Percentiles rank a stretch among this genome's conserved stretches.
phyloP scores from a whole-genome alignment of 2,888 invertebrate species.

The Agrilus mali region DNA sequence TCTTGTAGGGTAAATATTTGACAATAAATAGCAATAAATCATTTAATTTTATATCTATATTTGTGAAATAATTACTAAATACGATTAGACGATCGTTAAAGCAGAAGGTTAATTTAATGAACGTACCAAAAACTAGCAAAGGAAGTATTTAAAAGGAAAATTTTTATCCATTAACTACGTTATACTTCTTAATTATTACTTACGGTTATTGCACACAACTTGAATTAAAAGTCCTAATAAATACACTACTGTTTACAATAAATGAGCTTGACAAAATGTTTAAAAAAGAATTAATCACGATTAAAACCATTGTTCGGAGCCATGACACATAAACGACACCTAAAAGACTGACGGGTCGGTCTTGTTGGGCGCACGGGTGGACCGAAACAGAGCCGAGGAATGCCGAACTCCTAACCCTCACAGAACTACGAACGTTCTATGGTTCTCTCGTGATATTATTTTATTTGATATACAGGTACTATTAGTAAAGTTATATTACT shows the following conservation, averaged over 20 bases:
- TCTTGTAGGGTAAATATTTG: not conserved
- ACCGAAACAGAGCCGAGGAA: not conserved
- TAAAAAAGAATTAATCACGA: slow-evolving; percentile 15
- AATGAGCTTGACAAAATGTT: not conserved
- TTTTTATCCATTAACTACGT: slow-evolving; percentile 15
- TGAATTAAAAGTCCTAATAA: slow-evolving; percentile 1
- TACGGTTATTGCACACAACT: slow-evolving; percentile 2
- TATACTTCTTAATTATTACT: slow-evolving; percentile 3
- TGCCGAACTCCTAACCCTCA: not conserved
- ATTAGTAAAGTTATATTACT: no score
- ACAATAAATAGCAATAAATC: not conserved
- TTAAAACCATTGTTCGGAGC: slow-evolving; percentile 27
- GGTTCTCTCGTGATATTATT: no score
- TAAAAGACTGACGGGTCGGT: slow-evolving; percentile 13
- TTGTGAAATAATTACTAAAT: no score
- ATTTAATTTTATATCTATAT: not conserved
- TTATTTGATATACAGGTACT: no score
- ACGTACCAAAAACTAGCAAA: slow-evolving; percentile 8
- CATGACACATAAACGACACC: slow-evolving; percentile 26
- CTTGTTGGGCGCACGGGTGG: slow-evolving; percentile 5
- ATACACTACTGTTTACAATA: not conserved
- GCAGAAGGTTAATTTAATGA: slow-evolving; percentile 1
- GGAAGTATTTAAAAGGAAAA: slow-evolving; percentile 13
- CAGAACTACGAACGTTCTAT: not conserved
- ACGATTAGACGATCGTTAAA: no score